phyloP scores from a whole-genome alignment of 2,113 vertebrate species.

The Carassius auratus region DNA sequence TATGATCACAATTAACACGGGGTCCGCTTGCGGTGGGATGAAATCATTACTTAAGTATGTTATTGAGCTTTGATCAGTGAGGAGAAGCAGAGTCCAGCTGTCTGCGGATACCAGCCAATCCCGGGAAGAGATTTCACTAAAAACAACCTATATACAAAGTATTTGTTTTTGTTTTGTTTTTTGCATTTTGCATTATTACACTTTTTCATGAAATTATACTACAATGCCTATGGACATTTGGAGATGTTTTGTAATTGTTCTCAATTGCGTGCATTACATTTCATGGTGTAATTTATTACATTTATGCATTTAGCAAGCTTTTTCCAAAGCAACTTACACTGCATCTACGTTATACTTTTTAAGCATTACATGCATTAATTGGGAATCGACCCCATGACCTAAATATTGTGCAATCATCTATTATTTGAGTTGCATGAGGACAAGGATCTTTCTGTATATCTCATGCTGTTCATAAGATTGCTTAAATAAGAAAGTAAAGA shows the following conservation, averaged over 20 bases:
- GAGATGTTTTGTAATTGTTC: background rate
- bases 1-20: slow-evolving; percentile 65
- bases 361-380: background rate
- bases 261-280: background rate
- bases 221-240: background rate
- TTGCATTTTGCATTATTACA: background rate
- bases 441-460: background rate
- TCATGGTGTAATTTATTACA: background rate
- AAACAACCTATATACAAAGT: background rate
- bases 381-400: background rate
- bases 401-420: background rate
- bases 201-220: background rate
- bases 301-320: background rate
- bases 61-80: slow-evolving; percentile 58
- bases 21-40: slow-evolving; percentile 63
- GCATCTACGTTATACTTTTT: no score
- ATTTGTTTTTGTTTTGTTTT: no score
- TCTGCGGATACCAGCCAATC: slow-evolving; percentile 1
- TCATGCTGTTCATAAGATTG: background rate
- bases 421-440: background rate
- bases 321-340: no score
- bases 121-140: background rate
- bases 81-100: slow-evolving; percentile 28
- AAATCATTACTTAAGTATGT: slow-evolving; percentile 63
- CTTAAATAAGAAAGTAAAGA: background rate